phyloP scores from a whole-genome alignment of 2,797 vertebrate species.

The Pantherophis vulpinus region DNA sequence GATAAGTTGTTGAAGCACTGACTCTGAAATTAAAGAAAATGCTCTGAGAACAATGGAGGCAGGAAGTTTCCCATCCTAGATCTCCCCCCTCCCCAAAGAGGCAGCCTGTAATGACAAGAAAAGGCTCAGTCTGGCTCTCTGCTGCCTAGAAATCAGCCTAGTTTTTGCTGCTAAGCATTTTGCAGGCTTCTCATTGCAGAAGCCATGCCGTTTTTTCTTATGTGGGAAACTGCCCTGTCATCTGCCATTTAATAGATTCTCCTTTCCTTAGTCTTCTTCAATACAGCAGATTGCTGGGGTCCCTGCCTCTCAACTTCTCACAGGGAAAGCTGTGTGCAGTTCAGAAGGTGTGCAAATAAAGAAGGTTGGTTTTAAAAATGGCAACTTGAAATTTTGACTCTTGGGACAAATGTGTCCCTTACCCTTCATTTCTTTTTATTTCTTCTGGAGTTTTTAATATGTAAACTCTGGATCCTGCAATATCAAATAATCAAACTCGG shows the following conservation, averaged over 20 bases:
- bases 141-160: background rate
- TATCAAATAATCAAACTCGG: background rate
- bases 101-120: background rate
- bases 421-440: background rate
- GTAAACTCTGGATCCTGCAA: background rate
- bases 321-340: background rate
- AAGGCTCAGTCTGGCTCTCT: background rate
- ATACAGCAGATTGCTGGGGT: background rate
- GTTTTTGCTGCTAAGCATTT: background rate
- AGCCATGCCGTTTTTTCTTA: background rate
- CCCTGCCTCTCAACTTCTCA: background rate
- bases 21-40: slow-evolving; percentile 43
- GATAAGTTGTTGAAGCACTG: background rate
- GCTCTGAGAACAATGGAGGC: background rate
- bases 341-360: background rate
- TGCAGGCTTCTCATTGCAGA: background rate
- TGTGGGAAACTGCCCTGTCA: background rate
- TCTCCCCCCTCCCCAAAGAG: rapidly evolving
- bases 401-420: background rate
- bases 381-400: background rate
- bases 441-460: background rate
- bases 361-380: background rate
- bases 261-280: background rate
- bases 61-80: background rate
- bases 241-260: background rate